These are phyloP conservation scores for Etheostoma nigrum DNA, from an alignment of 2,797 vertebrate species.

Conservation along the genomic window DNA sequence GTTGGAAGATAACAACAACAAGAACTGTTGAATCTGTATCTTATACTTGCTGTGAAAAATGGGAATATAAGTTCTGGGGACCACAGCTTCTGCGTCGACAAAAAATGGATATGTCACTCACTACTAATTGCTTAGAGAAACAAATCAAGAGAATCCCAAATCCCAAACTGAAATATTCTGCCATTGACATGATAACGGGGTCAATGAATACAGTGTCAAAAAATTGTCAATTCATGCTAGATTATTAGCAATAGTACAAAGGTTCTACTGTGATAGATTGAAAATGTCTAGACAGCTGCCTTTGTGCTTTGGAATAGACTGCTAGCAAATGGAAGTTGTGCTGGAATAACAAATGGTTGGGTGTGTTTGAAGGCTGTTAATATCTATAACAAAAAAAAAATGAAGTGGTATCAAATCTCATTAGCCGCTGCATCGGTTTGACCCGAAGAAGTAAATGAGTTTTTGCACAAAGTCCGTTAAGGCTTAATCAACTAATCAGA, in stretches of 20 bases:
- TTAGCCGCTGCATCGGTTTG: conserved; percentile 71
- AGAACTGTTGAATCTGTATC: neutral
- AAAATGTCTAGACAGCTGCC: neutral
- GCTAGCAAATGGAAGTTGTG: conserved; percentile 26
- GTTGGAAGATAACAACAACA: neutral
- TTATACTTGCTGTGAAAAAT: neutral
- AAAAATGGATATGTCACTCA: neutral
- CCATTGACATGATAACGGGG: neutral
- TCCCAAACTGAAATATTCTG: neutral
- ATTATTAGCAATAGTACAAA: neutral
- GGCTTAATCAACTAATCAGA: conserved; percentile 83
- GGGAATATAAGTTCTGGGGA: neutral
- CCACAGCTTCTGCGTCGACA: neutral
- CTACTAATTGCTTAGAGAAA: neutral
- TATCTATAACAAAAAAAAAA: conserved; percentile 57
- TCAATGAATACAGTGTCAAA: neutral
- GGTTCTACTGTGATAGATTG: neutral
- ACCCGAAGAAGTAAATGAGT: conserved; percentile 75
- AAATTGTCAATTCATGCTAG: neutral
- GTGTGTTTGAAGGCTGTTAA: conserved; percentile 51
- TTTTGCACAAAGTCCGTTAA: conserved; percentile 79
- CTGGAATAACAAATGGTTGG: conserved; percentile 41
- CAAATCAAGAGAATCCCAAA: neutral
- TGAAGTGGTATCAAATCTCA: conserved; percentile 68
- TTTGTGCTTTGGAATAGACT: conserved; percentile 6